A percentile compares a stretch with the other conserved stretches of the same genome.
Evolutionary conservation across 2,113 vertebrate genomes (phyloP).

Genomic region (Varanus salvator): DNA sequence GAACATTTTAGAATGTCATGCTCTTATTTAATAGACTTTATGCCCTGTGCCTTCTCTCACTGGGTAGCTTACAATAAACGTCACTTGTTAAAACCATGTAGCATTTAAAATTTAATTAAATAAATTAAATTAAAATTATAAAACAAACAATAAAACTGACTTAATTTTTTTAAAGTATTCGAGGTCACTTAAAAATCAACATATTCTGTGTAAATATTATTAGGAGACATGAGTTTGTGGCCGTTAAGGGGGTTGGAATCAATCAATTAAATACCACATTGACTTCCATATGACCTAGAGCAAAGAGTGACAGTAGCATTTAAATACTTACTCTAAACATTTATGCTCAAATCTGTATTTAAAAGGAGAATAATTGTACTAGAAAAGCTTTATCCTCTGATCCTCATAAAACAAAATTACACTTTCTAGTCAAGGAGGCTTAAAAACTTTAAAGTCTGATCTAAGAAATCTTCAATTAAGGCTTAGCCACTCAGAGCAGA

Average conservation of each 20-base stretch:
- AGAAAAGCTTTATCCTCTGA: conserved; percentile 56
- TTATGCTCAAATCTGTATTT: conserved; percentile 22
- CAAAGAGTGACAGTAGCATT: not conserved
- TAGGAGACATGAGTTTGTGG: too few species aligned
- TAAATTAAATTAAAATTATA: not conserved
- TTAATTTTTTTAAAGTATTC: not conserved
- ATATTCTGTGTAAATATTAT: not conserved
- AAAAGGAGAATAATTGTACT: conserved; percentile 42
- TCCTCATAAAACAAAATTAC: conserved; percentile 53
- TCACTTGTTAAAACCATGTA: not conserved
- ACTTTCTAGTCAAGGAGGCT: conserved; percentile 42
- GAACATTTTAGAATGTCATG: not conserved
- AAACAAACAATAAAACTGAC: not conserved
- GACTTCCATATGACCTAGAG: not conserved
- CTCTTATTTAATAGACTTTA: not conserved
- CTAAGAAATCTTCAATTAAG: conserved; percentile 63
- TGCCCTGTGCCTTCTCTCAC: not conserved
- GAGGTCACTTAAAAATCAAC: not conserved
- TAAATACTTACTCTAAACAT: not conserved
- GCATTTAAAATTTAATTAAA: not conserved
- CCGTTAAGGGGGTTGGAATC: not conserved
- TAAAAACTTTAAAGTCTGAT: conserved; percentile 57
- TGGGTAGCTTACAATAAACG: not conserved
- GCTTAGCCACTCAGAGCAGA: conserved; percentile 30
- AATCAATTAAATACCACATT: not conserved